Evolutionary conservation across 1,140 invertebrate genomes (phyloP).

Genomic region (Brachionus asplanchnoidis): DNA sequence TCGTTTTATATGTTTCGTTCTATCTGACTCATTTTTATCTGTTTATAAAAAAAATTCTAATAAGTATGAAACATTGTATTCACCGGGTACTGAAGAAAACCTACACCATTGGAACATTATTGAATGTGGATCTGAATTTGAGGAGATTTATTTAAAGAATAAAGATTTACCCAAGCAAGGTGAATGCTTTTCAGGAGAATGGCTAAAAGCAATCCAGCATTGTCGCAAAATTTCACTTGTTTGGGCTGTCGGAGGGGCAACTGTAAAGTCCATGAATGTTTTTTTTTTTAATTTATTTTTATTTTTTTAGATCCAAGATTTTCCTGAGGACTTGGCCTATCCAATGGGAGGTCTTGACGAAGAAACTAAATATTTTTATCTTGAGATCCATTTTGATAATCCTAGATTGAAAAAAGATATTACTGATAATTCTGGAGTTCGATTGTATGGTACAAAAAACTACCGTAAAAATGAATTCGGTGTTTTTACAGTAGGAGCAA

Average conservation of each 20-base stretch:
- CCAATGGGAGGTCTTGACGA: background rate
- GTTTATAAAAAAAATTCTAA: too few relatives aligned
- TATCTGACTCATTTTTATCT: too few relatives aligned
- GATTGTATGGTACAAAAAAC: conserved; percentile 17
- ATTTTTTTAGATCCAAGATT: background rate
- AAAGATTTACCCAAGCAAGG: background rate
- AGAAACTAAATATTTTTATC: conserved; percentile 21
- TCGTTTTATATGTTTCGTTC: too few relatives aligned
- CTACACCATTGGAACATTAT: background rate
- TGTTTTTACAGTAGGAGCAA: background rate
- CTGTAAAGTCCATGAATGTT: background rate
- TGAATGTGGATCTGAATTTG: background rate
- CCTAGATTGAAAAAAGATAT: background rate
- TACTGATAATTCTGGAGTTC: background rate
- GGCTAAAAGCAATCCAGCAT: background rate
- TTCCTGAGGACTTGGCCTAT: conserved; percentile 25
- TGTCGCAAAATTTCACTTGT: background rate
- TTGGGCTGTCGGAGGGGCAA: conserved; percentile 6
- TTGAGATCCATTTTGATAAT: conserved; percentile 40
- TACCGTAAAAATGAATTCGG: conserved; percentile 29
- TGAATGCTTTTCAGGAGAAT: background rate
- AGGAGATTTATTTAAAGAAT: background rate
- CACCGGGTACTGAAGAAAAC: background rate
- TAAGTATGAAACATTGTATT: conserved; percentile 18
- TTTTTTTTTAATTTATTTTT: background rate